Percentiles rank a stretch among this genome's conserved stretches.
phyloP scores from a whole-genome alignment of 2,888 invertebrate species.

The Leucozona laternaria region DNA sequence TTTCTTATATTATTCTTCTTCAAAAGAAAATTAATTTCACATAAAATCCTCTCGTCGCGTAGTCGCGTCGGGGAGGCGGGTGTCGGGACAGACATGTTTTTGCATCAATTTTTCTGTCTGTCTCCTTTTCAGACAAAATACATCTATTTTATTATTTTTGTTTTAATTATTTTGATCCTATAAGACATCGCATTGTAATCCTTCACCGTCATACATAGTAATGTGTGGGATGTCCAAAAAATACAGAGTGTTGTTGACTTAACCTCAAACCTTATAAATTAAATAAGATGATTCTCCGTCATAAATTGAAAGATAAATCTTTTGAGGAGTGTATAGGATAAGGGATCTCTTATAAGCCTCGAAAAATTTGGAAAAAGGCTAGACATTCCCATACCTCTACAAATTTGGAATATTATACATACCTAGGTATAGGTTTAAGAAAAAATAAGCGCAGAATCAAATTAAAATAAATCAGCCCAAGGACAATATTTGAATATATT shows the following conservation, averaged over 20 bases:
- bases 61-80: background rate
- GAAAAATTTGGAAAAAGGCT: background rate
- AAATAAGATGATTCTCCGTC: background rate
- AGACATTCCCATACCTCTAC: background rate
- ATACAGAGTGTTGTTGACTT: conserved; percentile 23
- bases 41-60: conserved; percentile 7
- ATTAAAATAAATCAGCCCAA: background rate
- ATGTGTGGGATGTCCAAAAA: conserved; percentile 1
- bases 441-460: background rate
- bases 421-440: background rate
- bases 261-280: background rate
- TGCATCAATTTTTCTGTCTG: conserved; percentile 45
- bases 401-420: background rate
- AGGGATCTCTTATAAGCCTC: background rate
- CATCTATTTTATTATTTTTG: background rate
- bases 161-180: conserved; percentile 44
- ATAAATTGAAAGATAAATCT: background rate
- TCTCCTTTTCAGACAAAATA: conserved; percentile 33
- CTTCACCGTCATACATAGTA: background rate
- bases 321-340: background rate
- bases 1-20: background rate
- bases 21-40: conserved; percentile 8
- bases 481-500: background rate
- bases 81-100: conserved; percentile 42
- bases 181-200: conserved; percentile 7